Percentiles rank a stretch among this genome's conserved stretches.
These are phyloP conservation scores for Pristionchus mayeri DNA, from an alignment of 2,888 invertebrate species.

Conservation along the genomic window DNA sequence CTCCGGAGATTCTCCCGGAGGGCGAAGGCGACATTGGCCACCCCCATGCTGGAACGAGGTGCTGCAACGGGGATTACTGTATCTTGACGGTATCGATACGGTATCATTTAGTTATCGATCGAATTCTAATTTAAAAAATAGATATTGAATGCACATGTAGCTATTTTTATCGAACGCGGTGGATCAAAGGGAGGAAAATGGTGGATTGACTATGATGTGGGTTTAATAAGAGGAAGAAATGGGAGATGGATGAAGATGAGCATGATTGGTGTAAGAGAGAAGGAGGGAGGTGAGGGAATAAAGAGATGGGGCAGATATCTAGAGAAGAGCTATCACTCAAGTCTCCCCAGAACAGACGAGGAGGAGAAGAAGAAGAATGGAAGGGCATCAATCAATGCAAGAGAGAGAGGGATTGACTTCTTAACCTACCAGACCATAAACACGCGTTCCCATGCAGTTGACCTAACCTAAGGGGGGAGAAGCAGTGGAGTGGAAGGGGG, in stretches of 20 bases:
- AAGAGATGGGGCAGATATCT: not conserved
- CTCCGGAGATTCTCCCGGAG: conserved; percentile 37
- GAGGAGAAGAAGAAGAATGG: not conserved
- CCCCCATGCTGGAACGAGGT: not conserved
- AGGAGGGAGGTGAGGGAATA: not conserved
- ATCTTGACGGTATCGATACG: too few species aligned
- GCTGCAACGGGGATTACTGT: too few species aligned
- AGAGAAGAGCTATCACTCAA: conserved; percentile 39
- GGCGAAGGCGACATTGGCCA: not conserved
- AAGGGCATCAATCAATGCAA: not conserved
- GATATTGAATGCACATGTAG: too few species aligned
- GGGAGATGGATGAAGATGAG: not conserved
- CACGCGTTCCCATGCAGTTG: conserved; percentile 3
- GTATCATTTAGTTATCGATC: too few species aligned
- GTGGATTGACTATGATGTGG: not conserved
- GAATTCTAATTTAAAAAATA: too few species aligned
- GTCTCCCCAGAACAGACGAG: not conserved
- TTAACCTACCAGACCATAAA: not conserved
- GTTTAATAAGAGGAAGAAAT: not conserved
- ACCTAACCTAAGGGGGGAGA: not conserved
- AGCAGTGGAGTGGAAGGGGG: conserved; percentile 13
- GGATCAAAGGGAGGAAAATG: too few species aligned
- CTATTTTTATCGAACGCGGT: too few species aligned
- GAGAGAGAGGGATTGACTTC: too few species aligned
- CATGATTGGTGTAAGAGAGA: conserved; percentile 38